Percentiles rank a stretch among this genome's conserved stretches.
Evolutionary conservation across 1,140 invertebrate species (phyloP).

Genomic region (Pentalonia nigronervosa): DNA sequence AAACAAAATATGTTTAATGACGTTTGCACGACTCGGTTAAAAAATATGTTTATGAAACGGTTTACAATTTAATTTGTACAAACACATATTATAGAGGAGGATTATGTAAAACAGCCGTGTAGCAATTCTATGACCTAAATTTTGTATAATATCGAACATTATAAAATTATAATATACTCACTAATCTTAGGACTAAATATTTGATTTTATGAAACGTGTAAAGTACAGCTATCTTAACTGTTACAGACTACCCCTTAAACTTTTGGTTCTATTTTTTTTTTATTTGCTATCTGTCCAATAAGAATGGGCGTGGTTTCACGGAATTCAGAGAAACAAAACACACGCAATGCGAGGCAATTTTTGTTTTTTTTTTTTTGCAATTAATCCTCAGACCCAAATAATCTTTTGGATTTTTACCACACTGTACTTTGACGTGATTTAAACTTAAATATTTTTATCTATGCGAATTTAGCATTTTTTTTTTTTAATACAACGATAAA

Average conservation of each 20-base stretch:
- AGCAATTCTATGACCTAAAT: background rate
- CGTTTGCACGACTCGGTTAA: background rate
- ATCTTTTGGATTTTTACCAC: background rate
- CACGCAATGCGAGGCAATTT: background rate
- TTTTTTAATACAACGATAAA: background rate
- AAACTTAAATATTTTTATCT: background rate
- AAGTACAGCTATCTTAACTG: background rate
- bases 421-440: background rate
- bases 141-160: background rate
- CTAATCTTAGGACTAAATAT: background rate
- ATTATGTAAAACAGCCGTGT: background rate
- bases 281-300: background rate
- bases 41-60: background rate
- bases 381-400: background rate
- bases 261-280: background rate
- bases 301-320: background rate
- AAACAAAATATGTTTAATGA: background rate
- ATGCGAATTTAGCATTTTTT: background rate
- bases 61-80: background rate
- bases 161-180: background rate
- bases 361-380: background rate
- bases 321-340: background rate
- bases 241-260: background rate
- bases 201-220: background rate
- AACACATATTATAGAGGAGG: background rate